Evolutionary conservation across 2,888 invertebrate genomes (phyloP).

Genomic region (Petrolisthes cinctipes): DNA sequence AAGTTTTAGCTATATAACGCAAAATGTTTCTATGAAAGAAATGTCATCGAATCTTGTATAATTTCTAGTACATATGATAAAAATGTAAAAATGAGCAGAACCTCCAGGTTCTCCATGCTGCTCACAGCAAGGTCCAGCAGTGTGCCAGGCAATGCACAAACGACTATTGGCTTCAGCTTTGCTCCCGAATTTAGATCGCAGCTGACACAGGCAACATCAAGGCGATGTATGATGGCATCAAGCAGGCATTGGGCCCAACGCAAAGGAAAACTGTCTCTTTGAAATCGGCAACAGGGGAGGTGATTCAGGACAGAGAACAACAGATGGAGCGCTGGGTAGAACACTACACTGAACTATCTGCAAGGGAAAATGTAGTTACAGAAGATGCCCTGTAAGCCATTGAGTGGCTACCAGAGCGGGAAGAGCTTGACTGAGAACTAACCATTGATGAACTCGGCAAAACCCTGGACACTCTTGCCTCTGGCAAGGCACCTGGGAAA

Average conservation of each 20-base stretch:
- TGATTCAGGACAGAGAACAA: neutral
- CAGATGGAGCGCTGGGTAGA: neutral
- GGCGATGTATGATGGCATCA: slow-evolving; percentile 25
- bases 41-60: no score
- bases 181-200: slow-evolving; percentile 9
- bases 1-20: no score
- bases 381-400: slow-evolving; percentile 13
- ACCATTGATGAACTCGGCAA: neutral
- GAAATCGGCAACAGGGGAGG: neutral
- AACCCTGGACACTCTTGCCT: neutral
- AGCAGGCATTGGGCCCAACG: slow-evolving; percentile 17
- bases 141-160: neutral
- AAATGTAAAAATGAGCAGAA: no score
- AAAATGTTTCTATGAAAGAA: no score
- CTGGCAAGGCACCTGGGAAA: neutral
- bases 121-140: slow-evolving; percentile 4
- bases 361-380: neutral
- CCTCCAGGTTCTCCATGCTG: no score
- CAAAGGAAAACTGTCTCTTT: neutral
- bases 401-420: neutral
- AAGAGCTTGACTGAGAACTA: neutral
- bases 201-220: slow-evolving; percentile 11
- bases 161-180: slow-evolving; percentile 29
- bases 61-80: no score
- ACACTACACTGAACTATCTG: neutral